Evolutionary conservation across 2,888 invertebrate species (phyloP), one percentile per base, ranked within the genome.

Genomic region (Ypsolopha sequella): DNA sequence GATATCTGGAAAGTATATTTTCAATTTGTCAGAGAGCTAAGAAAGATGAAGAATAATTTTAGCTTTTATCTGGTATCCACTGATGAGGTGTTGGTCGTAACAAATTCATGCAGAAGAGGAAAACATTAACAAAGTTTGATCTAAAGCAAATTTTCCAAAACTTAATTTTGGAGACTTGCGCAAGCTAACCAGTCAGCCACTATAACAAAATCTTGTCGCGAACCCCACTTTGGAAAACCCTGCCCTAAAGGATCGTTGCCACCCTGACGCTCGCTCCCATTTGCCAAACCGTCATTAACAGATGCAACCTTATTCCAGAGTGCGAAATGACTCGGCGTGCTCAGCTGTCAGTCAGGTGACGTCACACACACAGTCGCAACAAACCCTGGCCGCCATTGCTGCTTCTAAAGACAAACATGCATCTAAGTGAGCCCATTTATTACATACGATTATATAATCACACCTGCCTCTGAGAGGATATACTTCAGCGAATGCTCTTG

Each of bases 261-360:
- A 2, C 24, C 24, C 4, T 24, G 4, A 2, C 4, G 24, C 24
- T 24, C 24, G 2, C 24, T 24, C 24, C 24, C 4, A 24, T 3
- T 24, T 4, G 24, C 24, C 24, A 24, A 24, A 2, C 24, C 24
- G 24, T 24, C 24, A 24, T 2, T 24, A 24, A 24, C 24, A 3
- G 4, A 24, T 24, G 24, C 24, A 24, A 24, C 24, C 24, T 24
- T 24, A 24, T 24, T 24, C 2, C 24, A 24, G 88, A 2, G 68
- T 76, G 0, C 75, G 88, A 54, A 88, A 88, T 56, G 88, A 89
- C 60, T 88, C 88, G 0, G 59, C 86, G 34, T 82, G 84, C 54
- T 88, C 88, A 2, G 68, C 67, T 51, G 72, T 80, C 13, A 86
- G 84, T 57, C 80, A 76, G 52, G 55, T 64, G 0, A 60, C 66